phyloP scores from a whole-genome alignment of 1,140 invertebrate genomes.

The Ostrea denselamellosa region DNA sequence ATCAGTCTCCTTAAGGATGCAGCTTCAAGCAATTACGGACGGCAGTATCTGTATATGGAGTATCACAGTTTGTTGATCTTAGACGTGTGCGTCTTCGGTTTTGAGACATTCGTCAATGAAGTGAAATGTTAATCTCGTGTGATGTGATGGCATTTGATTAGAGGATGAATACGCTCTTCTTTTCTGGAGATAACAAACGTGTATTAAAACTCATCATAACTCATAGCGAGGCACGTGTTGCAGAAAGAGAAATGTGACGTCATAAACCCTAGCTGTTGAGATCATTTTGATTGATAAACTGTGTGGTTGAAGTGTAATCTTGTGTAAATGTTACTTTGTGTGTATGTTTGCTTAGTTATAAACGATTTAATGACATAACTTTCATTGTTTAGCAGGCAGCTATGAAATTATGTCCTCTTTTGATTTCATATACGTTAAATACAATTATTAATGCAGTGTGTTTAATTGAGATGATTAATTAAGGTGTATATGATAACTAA shows the following conservation, averaged over 20 bases:
- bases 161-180: background rate
- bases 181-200: background rate
- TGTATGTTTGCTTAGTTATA: background rate
- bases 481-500: no score
- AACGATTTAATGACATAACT: background rate
- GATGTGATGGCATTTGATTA: background rate
- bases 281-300: no score
- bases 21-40: no score
- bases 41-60: no score
- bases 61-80: no score
- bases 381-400: background rate
- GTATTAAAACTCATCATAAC: background rate
- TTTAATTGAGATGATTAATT: no score
- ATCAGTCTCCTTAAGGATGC: no score
- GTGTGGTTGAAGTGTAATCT: no score
- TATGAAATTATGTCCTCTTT: background rate
- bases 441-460: background rate
- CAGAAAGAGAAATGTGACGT: background rate
- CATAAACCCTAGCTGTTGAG: background rate
- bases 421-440: background rate
- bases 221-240: background rate
- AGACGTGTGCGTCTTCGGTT: background rate
- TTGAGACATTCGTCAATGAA: background rate
- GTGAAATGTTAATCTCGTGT: background rate
- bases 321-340: background rate